A percentile compares a stretch with the other conserved stretches of the same genome.
phyloP scores from a whole-genome alignment of 2,888 invertebrate genomes.

The Augiades crinisus region DNA sequence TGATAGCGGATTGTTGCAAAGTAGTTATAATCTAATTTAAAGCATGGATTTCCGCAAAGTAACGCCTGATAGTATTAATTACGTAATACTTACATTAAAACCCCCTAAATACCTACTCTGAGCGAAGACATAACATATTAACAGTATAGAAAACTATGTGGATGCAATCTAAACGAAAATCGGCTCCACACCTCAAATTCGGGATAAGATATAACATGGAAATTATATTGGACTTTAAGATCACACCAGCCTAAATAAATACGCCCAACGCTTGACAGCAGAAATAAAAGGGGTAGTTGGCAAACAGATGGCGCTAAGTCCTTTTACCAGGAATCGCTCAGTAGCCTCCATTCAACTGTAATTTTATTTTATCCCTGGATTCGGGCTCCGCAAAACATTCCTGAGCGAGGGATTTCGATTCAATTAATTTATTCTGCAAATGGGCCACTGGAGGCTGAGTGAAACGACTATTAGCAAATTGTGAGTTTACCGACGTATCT shows the following conservation, averaged over 20 bases:
- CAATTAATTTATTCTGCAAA: conserved; percentile 18
- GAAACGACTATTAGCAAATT: conserved; percentile 18
- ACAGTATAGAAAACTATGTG: too few species aligned
- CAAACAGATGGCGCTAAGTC: conserved; percentile 2
- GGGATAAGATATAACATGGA: neutral
- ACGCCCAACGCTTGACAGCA: neutral
- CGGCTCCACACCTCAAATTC: neutral
- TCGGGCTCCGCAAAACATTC: neutral
- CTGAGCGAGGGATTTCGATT: conserved; percentile 1
- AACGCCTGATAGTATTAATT: too few species aligned
- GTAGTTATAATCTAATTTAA: too few species aligned
- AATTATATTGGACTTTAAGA: neutral
- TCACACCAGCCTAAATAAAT: conserved; percentile 5
- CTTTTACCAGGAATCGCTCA: conserved; percentile 5
- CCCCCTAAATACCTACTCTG: too few species aligned
- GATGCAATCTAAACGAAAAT: too few species aligned
- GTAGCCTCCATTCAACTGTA: neutral
- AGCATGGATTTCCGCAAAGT: too few species aligned
- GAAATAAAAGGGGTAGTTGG: conserved; percentile 1
- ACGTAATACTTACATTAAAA: too few species aligned
- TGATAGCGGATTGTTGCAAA: too few species aligned
- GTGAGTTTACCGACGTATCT: conserved; percentile 7
- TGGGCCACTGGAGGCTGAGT: conserved; percentile 1
- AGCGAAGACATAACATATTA: too few species aligned
- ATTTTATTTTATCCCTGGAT: neutral